These are phyloP conservation scores for Hippopotamyrus pictus DNA, from an alignment of 2,797 vertebrate species.

Conservation along the genomic window DNA sequence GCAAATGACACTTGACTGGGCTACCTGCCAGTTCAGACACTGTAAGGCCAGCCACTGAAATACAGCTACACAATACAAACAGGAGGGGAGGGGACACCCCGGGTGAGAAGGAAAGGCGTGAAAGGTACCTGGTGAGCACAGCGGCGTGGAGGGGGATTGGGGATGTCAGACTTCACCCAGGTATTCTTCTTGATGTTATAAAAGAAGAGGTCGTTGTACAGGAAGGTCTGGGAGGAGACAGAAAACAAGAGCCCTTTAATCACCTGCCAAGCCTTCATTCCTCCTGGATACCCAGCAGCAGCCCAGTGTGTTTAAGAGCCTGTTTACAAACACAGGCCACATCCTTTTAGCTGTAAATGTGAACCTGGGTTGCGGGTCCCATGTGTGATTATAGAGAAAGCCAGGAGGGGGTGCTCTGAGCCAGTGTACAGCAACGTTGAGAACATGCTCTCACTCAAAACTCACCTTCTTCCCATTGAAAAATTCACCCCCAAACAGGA, in stretches of 20 bases:
- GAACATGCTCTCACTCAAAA: background rate
- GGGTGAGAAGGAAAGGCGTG: background rate
- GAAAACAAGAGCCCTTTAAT: background rate
- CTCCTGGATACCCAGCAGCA: background rate
- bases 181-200: slow-evolving; percentile 85
- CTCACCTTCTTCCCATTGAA: slow-evolving; percentile 90
- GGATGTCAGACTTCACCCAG: slow-evolving; percentile 82
- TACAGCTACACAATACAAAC: background rate
- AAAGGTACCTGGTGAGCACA: slow-evolving; percentile 87
- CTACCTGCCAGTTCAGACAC: background rate
- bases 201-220: slow-evolving; percentile 86
- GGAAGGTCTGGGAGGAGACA: slow-evolving; percentile 62
- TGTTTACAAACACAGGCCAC: background rate
- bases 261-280: background rate
- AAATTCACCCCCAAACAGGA: slow-evolving; percentile 95
- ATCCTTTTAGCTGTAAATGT: background rate
- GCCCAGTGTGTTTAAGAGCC: background rate
- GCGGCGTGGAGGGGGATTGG: slow-evolving; percentile 78
- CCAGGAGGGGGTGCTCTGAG: background rate
- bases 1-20: background rate
- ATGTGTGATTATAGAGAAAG: background rate
- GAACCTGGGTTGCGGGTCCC: background rate
- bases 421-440: background rate
- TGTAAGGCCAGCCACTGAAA: background rate
- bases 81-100: background rate